Base-by-base conservation (phyloP, 2,113 vertebrate species). In the Telmatochromis sp. region DNA sequence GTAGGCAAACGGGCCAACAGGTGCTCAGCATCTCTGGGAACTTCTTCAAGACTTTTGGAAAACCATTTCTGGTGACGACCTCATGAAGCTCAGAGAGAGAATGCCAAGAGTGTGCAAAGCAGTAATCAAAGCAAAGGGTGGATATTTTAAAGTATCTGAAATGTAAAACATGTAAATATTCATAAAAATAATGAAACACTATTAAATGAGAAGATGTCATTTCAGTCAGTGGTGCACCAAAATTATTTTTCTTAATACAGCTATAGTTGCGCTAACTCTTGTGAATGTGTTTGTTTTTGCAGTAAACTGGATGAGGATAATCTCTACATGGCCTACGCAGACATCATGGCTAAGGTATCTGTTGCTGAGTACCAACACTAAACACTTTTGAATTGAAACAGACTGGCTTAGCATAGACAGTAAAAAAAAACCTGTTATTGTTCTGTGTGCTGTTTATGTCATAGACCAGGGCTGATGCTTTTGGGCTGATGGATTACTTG, bases 281-380 rank as follows among this genome's bases (percentile, higher is more conserved):
- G 15, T 60, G 54, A 13, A 5, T 80, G 9, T 68, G 2, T 53
- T 78, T 90, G 68, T 15, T 93, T 53, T 91, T 91, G 37, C 93
- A 99, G 98, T 95, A 99, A 99, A 96, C 84, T 99, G 91, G 98
- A 99, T 79, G 98, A 99, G 93, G 98, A 99, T 94, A 96, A 96
- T 85, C 97, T 99, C 54, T 99, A 99, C 91, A 99, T 99, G 97
- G 98, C 98, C 11, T 99, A 99, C 85, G 98, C 98, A 94, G 98
- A 98, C 92, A 99, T 99, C 93, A 99, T 99, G 98, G 98, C 98
- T 86, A 98, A 99, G 97, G 98, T 99, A 96, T 90, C 10, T 47
- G 57, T 19, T 33, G 28, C 58, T 33, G 15, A 63, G 28, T 19
- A 63, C 58, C 55, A 58, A 31, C 26, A 13, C 6, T 3, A 55